Evolutionary conservation across 30 jellyfish, hydroid and myxozoan genomes (phyloP), one percentile per base, ranked within the genome.

Genomic region (Sanderia malayensis): DNA sequence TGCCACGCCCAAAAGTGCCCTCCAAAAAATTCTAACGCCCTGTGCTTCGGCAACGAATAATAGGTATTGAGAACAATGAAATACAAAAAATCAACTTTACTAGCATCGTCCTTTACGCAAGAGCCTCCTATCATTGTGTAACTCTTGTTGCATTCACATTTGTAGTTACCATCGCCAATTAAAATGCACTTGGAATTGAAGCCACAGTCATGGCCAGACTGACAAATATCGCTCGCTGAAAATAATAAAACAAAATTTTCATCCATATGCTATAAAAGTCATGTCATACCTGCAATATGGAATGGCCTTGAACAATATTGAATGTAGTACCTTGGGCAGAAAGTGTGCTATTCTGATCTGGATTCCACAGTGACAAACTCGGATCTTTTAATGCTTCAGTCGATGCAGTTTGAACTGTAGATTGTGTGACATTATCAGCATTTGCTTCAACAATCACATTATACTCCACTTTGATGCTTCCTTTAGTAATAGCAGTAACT

Each of bases 391-490:
- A 27, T 0, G 81, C 81, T 4, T 25, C 58, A 3, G 24, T 17
- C 4, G 81, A 3, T 47, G 55, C 81, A 26, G 25, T 46, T 27
- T 44, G 68, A 70, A 70, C 70, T 4, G 25, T 31, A 24, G 70
- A 11, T 1, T 27, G 23, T 8, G 70, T 70, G 28, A 70, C 57
- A 47, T 70, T 70, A 2, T 21, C 17, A 7, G 17, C 70, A 10
- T 44, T 15, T 7, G 70, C 81, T 44, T 70, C 81, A 46, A 31
- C 57, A n/a, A 70, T 55, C 7, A 70, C 81, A 0, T 70, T 59
- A 47, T 44, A 70, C n/a, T 70, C 70, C 1, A 70, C 81, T 0
- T 10, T 19, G 15, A 70, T 46, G n/a, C 81, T 70, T 2, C 81
- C 81, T 19, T 44, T 24, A n/a, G 30, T 25, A 10, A 70, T 26